These are phyloP conservation scores for Danionella cerebrum DNA, from an alignment of 2,113 vertebrate genomes.

Conservation along the genomic window DNA sequence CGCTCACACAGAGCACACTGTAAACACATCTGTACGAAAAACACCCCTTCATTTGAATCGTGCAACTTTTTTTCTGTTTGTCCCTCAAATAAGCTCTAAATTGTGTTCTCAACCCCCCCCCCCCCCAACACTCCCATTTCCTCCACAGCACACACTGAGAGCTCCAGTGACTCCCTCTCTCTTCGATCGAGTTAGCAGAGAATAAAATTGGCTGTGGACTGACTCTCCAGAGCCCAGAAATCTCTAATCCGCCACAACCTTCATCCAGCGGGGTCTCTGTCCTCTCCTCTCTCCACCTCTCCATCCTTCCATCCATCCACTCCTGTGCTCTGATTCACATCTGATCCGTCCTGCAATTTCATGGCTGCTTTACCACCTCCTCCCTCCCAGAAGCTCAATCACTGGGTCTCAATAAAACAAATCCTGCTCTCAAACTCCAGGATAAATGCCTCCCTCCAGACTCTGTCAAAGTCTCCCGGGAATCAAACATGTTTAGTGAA, in stretches of 20 bases:
- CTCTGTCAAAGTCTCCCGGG: not conserved
- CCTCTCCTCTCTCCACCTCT: conserved; percentile 39
- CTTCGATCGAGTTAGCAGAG: conserved; percentile 79
- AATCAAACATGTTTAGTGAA: not conserved
- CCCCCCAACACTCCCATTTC: conserved; percentile 45
- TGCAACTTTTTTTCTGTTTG: not conserved
- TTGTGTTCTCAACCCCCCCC: not conserved
- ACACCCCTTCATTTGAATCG: too few species aligned
- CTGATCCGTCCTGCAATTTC: conserved; percentile 73
- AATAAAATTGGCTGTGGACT: conserved; percentile 76
- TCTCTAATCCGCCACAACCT: conserved; percentile 59
- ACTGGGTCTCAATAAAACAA: conserved; percentile 67
- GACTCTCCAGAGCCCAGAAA: conserved; percentile 62
- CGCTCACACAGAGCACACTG: too few species aligned
- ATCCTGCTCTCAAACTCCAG: conserved; percentile 28
- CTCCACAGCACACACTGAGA: too few species aligned
- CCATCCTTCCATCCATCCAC: conserved; percentile 3
- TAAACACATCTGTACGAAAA: too few species aligned
- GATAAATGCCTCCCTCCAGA: not conserved
- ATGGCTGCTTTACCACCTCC: conserved; percentile 72
- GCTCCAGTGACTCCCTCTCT: conserved; percentile 68
- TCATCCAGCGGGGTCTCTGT: conserved; percentile 46
- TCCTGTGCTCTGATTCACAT: conserved; percentile 57
- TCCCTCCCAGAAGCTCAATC: conserved; percentile 58
- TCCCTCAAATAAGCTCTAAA: not conserved